Percentiles rank a stretch among this genome's conserved stretches.
These are phyloP conservation scores for Phodopus roborovskii DNA, from an alignment of 2,113 vertebrate genomes.

Conservation along the genomic window DNA sequence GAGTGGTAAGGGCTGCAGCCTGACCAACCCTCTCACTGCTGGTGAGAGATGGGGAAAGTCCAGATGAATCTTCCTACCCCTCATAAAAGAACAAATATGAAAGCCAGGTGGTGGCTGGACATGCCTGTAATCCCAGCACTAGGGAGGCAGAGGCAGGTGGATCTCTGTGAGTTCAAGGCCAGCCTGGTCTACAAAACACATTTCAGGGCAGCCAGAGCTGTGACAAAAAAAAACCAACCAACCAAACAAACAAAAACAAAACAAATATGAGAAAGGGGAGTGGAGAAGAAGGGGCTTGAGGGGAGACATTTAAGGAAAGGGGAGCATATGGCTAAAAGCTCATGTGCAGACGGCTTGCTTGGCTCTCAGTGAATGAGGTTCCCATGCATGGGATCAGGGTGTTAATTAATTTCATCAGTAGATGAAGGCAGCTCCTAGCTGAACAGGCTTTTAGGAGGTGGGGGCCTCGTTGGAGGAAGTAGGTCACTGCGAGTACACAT, in stretches of 20 bases:
- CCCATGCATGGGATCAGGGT: background rate
- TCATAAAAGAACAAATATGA: background rate
- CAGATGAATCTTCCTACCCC: background rate
- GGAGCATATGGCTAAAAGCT: background rate
- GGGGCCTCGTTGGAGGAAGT: background rate
- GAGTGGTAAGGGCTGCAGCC: background rate
- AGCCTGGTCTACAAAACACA: too few relatives aligned
- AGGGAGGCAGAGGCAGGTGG: too few relatives aligned
- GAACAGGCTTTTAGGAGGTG: background rate
- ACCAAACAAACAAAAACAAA: too few relatives aligned
- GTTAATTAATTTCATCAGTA: background rate
- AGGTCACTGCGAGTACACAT: background rate
- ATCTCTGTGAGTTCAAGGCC: too few relatives aligned
- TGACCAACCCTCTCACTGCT: background rate
- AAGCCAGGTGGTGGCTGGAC: too few relatives aligned
- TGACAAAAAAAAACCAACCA: too few relatives aligned
- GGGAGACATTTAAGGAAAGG: conserved; percentile 25
- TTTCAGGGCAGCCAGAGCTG: too few relatives aligned
- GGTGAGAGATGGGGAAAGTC: background rate
- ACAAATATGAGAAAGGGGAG: background rate
- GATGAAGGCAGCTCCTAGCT: background rate
- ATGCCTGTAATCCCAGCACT: too few relatives aligned
- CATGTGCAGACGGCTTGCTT: background rate
- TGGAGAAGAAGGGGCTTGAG: background rate
- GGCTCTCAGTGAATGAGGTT: background rate